Base-by-base conservation (phyloP, 2,113 vertebrate species). In the Motacilla tschutschensis region DNA sequence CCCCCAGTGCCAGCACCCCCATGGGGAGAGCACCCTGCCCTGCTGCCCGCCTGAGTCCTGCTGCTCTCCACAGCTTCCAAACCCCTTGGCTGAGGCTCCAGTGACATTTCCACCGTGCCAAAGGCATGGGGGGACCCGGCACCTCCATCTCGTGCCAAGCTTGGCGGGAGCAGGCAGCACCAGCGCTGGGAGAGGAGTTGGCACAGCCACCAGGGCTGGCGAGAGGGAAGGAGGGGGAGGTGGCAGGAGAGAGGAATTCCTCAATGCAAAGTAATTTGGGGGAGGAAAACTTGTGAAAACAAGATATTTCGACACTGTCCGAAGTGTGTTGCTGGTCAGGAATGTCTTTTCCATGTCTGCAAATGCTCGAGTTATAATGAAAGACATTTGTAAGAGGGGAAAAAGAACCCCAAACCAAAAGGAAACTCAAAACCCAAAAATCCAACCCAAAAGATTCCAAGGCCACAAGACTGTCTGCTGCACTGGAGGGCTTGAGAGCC, bases 241-340 rank as follows among this genome's bases (percentile, higher is more conserved):
- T 33, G 67, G 63, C 8, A 5, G 26, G 29, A 62, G 50, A 51
- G 63, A 88, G 81, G 78, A 95, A 93, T 94, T 90, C 87, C 84
- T 90, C 66, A 90, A 71, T 84, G 87, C 75, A 63, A 58, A 93
- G 84, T 76, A 91, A 94, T 90, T 82, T 88, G 84, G 47, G 75
- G 84, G 87, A 91, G 94, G 92, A 93, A 93, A 90, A 93, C 84
- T 95, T 87, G 92, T 94, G 89, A 94, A 94, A 94, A 93, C 91
- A 95, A 95, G 87, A 84, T 74, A 67, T 94, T 95, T 94, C 67
- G 9, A 94, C 92, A 93, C 19, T 90, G 89, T 94, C 79, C 71
- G 55, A 79, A 93, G 78, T 47, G 43, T 93, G 75, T 90, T 91
- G 75, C 82, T 88, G 75, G 63, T 84, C 82, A 87, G 92, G 94